Percentiles rank a stretch among this genome's conserved stretches.
These are phyloP conservation scores for Protonibea diacanthus DNA, from an alignment of 2,797 vertebrate species.

Conservation along the genomic window DNA sequence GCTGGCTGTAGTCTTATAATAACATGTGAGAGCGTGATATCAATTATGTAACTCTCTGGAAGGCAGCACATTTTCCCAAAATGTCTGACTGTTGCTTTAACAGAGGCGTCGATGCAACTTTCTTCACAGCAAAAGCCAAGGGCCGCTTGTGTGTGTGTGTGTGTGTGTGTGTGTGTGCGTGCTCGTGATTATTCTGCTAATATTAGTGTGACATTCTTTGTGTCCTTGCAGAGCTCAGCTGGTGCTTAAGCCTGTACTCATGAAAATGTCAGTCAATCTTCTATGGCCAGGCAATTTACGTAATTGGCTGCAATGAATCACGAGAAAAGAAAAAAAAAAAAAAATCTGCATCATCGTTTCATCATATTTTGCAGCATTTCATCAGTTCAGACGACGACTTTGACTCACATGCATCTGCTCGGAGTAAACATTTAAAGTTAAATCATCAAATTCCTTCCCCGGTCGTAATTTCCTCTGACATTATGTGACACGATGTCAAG, in stretches of 20 bases:
- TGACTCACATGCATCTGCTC: slow-evolving; percentile 25
- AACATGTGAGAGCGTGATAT: neutral
- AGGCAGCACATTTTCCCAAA: neutral
- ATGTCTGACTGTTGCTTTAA: too few relatives aligned
- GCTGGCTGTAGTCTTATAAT: neutral
- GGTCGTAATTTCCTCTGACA: slow-evolving; percentile 51
- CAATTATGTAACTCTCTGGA: neutral
- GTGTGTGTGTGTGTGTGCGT: fast-evolving
- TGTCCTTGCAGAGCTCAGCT: slow-evolving; percentile 54
- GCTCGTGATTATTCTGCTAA: slow-evolving; percentile 7
- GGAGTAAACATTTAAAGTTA: slow-evolving; percentile 28
- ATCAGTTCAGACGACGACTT: slow-evolving; percentile 22
- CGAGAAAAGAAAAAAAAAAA: slow-evolving; percentile 22
- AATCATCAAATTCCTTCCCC: neutral
- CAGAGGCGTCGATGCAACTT: neutral
- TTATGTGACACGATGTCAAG: slow-evolving; percentile 54
- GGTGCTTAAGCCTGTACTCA: slow-evolving; percentile 18
- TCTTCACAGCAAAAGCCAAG: neutral
- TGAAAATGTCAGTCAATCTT: slow-evolving; percentile 32
- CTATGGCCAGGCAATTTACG: slow-evolving; percentile 34
- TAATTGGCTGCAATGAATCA: slow-evolving; percentile 52
- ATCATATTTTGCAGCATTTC: slow-evolving; percentile 10
- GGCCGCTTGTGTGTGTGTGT: neutral
- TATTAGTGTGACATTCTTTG: slow-evolving; percentile 16
- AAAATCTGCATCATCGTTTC: slow-evolving; percentile 10